Conservation (phyloP, 1,140 invertebrate species). For the Sycophila sp. region DNA sequence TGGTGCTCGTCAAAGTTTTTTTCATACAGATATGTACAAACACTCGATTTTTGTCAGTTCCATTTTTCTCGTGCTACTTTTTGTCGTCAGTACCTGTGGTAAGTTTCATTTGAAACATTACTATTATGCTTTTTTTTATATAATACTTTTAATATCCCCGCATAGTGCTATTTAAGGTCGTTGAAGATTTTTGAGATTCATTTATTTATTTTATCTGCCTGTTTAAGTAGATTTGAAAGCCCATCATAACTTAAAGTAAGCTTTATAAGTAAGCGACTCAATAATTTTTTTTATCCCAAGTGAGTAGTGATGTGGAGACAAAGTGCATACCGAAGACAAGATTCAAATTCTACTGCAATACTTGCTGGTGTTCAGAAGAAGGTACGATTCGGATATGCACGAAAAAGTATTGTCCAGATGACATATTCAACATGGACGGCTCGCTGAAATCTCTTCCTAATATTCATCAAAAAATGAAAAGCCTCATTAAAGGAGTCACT, state of each 20-base stretch:
- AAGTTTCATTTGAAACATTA: too few species aligned
- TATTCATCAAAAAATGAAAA: slow-evolving; percentile 17
- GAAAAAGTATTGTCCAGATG: slow-evolving; percentile 28
- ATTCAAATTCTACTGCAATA: slow-evolving; percentile 33
- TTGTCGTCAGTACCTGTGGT: neutral
- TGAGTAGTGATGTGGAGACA: neutral
- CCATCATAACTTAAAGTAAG: too few species aligned
- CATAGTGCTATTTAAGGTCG: too few species aligned
- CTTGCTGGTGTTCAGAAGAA: slow-evolving; percentile 30
- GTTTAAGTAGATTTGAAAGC: neutral
- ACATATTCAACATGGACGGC: slow-evolving; percentile 31
- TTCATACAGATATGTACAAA: too few species aligned
- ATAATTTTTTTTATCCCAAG: neutral
- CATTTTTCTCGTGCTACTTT: neutral
- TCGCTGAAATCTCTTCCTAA: slow-evolving; percentile 8
- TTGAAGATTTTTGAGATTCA: too few species aligned
- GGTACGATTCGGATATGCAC: slow-evolving; percentile 18
- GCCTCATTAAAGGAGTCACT: neutral
- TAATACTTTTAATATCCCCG: too few species aligned
- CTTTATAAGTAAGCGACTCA: too few species aligned
- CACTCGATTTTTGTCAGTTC: neutral
- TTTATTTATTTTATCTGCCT: neutral
- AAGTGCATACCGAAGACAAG: slow-evolving; percentile 25
- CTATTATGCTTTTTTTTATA: too few species aligned
- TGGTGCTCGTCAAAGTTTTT: too few species aligned